phyloP scores from a whole-genome alignment of 1,140 invertebrate species.

The Cherax destructor region DNA sequence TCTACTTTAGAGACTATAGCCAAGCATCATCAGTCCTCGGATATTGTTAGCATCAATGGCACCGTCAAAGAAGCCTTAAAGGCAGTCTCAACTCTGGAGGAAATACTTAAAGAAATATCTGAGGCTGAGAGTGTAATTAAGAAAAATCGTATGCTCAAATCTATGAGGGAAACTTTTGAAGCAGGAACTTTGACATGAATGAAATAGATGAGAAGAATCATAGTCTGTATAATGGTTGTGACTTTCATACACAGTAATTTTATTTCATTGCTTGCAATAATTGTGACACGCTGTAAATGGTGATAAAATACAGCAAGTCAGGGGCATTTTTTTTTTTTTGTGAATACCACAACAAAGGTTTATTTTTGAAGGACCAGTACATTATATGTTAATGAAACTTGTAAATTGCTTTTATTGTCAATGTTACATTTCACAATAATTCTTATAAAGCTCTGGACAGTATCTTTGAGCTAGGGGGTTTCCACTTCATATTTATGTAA shows the following conservation, averaged over 20 bases:
- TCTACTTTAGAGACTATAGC: slow-evolving; percentile 50
- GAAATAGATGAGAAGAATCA: background rate
- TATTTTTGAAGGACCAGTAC: slow-evolving; percentile 12
- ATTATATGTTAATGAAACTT: background rate
- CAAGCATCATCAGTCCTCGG: slow-evolving; percentile 34
- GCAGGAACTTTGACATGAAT: slow-evolving; percentile 57
- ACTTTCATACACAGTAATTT: background rate
- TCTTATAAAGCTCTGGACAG: background rate
- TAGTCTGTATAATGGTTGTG: slow-evolving; percentile 31
- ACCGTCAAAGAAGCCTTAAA: slow-evolving; percentile 55
- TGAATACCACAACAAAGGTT: slow-evolving; percentile 6
- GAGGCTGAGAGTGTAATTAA: slow-evolving; percentile 37
- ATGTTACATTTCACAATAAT: slow-evolving; percentile 10
- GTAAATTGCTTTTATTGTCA: slow-evolving; percentile 9
- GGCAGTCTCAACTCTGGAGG: slow-evolving; percentile 42
- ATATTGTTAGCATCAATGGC: slow-evolving; percentile 40
- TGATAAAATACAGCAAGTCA: background rate
- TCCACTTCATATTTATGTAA: background rate
- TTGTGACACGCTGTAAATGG: background rate
- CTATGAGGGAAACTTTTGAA: slow-evolving; percentile 64
- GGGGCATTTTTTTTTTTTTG: background rate
- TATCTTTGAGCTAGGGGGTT: slow-evolving; percentile 2
- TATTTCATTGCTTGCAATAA: slow-evolving; percentile 24
- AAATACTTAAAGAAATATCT: slow-evolving; percentile 55
- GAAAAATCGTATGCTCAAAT: slow-evolving; percentile 58